phyloP scores from a whole-genome alignment of 2,113 vertebrate species.

The Junco hyemalis region DNA sequence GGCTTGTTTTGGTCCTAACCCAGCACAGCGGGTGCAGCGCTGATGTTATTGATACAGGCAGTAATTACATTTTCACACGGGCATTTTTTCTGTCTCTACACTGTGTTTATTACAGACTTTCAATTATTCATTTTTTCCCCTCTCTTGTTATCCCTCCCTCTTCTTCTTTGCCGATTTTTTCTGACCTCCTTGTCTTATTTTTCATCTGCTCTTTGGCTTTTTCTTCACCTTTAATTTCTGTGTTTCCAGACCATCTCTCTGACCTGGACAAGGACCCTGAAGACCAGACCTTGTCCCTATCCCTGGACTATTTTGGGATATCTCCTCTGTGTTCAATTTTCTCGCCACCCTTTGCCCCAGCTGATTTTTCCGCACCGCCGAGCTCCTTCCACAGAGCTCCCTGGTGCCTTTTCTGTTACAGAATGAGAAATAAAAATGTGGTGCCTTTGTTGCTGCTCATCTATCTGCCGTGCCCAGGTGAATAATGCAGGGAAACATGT shows the following conservation, averaged over 20 bases:
- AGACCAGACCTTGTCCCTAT: background rate
- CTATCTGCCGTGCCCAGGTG: conserved; percentile 54
- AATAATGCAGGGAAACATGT: conserved; percentile 68
- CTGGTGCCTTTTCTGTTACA: conserved; percentile 44
- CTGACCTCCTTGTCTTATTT: background rate
- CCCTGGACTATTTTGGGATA: background rate
- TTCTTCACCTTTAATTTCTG: background rate
- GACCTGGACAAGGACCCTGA: background rate
- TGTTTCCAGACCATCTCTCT: background rate
- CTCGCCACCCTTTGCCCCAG: background rate
- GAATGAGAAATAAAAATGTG: conserved; percentile 58
- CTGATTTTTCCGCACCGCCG: background rate
- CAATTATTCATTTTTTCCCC: conserved; percentile 22
- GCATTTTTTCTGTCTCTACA: conserved; percentile 18
- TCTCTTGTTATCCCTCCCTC: background rate
- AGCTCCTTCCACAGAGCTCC: conserved; percentile 36
- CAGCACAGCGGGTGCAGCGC: background rate
- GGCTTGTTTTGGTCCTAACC: conserved; percentile 19
- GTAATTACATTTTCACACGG: conserved; percentile 44
- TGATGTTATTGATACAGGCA: conserved; percentile 52
- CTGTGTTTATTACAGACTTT: conserved; percentile 26
- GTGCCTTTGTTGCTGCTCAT: conserved; percentile 53
- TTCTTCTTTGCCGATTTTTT: background rate
- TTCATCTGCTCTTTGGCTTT: background rate
- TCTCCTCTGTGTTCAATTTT: background rate